Evolutionary conservation across 2,113 vertebrate genomes (phyloP).

Genomic region (Paramisgurnus dabryanus): DNA sequence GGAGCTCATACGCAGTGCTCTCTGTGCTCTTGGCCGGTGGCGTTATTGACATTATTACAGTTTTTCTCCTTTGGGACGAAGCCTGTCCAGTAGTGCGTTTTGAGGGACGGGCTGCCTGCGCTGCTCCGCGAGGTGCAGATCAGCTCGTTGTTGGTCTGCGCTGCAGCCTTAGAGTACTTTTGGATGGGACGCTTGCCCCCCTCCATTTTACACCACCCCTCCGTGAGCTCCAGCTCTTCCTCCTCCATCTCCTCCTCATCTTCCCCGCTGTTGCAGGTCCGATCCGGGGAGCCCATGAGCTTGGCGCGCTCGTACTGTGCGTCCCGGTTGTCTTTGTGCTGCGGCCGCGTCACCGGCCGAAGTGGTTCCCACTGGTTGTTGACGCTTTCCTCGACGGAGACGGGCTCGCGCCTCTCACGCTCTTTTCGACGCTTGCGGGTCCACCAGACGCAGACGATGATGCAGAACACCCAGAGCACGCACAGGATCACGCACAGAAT

Average conservation of each 20-base stretch:
- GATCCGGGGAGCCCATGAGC: slow-evolving; percentile 85
- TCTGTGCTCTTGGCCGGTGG: slow-evolving; percentile 75
- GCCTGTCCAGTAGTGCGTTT: slow-evolving; percentile 82
- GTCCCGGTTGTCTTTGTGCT: slow-evolving; percentile 82
- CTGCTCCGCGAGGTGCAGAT: slow-evolving; percentile 78
- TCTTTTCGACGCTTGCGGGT: slow-evolving; percentile 96
- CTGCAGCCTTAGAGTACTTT: slow-evolving; percentile 81
- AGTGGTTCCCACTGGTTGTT: slow-evolving; percentile 97
- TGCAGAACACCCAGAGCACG: slow-evolving; percentile 86
- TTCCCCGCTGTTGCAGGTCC: slow-evolving; percentile 76
- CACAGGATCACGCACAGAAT: slow-evolving; percentile 82
- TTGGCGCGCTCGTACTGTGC: slow-evolving; percentile 88
- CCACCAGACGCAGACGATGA: slow-evolving; percentile 93
- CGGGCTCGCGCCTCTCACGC: slow-evolving; percentile 79
- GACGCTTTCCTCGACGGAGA: slow-evolving; percentile 76
- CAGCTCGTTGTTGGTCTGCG: slow-evolving; percentile 76
- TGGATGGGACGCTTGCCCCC: slow-evolving; percentile 83
- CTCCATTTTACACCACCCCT: slow-evolving; percentile 67
- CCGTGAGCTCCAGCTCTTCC: slow-evolving; percentile 67
- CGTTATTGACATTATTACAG: slow-evolving; percentile 80
- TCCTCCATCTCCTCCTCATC: slow-evolving; percentile 79
- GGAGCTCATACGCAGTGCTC: slow-evolving; percentile 74
- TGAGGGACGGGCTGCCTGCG: slow-evolving; percentile 71
- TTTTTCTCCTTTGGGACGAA: slow-evolving; percentile 93
- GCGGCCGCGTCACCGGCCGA: slow-evolving; percentile 79